Base-by-base conservation (phyloP, 2,888 invertebrate species). In the Macrosoma leucophasiata region DNA sequence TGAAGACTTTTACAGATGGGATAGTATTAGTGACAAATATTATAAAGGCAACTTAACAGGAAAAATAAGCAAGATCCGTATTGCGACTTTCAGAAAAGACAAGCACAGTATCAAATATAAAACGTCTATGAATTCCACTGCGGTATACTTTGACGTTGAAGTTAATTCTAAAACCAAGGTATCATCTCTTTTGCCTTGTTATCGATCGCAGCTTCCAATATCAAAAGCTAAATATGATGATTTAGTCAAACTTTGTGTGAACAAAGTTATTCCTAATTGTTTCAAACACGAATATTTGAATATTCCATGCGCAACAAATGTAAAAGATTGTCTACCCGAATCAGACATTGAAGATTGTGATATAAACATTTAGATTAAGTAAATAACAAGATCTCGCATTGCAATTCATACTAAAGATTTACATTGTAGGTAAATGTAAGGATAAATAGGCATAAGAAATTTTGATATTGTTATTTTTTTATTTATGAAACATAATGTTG, bases 1-100 rank as follows among this genome's bases (percentile, higher is more conserved):
- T 39, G 14, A 46, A 38, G 38, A 41, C 17, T 50, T 52, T 37
- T 29, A 45, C 3, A 47, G 25, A 34, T 50, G 45, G 43, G 46
- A 48, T 23, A 12, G 9, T 13, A 13, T 49, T 23, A 24, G 33
- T 20, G 48, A 50, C 5, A 50, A 50, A 38, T 49, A 52, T 29
- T 50, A 38, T 21, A 44, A 44, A 29, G 42, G 43, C 4, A 50
- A 47, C 24, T 18, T 46, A 17, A 38, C 29, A 1, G 46, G 50
- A 21, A 48, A 48, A 33, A n/a, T n/a, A 14, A 51, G 48, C 26
- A 48, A 48, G 20, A 30, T 51, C 8, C 33, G 47, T 15, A 29
- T 46, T 12, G 41, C 39, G 7, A 49, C 48, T 13, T 49, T 49
- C 15, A 44, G 33, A 34, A 49, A 49, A 34, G 32, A 37, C n/a